A percentile compares a stretch with the other conserved stretches of the same genome.
Conservation (phyloP, 2,888 invertebrate species). For the Ephialtes manifestator region DNA sequence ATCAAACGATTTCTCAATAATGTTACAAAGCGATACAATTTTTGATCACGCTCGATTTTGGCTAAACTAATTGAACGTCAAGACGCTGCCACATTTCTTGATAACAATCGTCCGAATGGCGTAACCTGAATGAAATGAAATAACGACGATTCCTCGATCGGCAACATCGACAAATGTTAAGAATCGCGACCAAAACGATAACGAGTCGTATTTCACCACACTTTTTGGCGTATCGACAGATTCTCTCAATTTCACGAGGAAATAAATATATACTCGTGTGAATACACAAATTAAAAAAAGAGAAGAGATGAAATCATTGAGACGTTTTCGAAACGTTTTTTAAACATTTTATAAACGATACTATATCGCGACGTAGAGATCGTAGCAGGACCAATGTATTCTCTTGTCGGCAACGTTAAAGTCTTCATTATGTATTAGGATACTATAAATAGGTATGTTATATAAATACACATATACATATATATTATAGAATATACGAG, state of each 20-base stretch:
- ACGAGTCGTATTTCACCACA: slow-evolving; percentile 19
- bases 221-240: slow-evolving; percentile 41
- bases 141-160: slow-evolving; percentile 10
- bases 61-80: neutral
- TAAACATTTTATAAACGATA: slow-evolving; percentile 67
- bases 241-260: slow-evolving; percentile 20
- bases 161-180: slow-evolving; percentile 1
- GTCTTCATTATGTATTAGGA: slow-evolving; percentile 50
- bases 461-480: slow-evolving; percentile 28
- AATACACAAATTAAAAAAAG: slow-evolving; percentile 10
- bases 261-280: slow-evolving; percentile 9
- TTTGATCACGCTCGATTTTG: neutral
- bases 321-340: slow-evolving; percentile 53
- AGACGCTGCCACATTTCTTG: neutral
- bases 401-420: slow-evolving; percentile 56
- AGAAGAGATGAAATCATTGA: slow-evolving; percentile 27
- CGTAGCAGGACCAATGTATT: slow-evolving; percentile 63
- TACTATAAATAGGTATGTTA: slow-evolving; percentile 45
- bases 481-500: slow-evolving; percentile 22
- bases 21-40: too few relatives aligned
- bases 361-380: slow-evolving; percentile 60
- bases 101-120: slow-evolving; percentile 4
- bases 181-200: slow-evolving; percentile 32
- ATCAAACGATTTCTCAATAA: too few relatives aligned
- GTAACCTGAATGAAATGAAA: slow-evolving; percentile 33